Percentiles rank a stretch among this genome's conserved stretches.
Conservation (phyloP, 2,888 invertebrate species). For the Nowickia ferox region DNA sequence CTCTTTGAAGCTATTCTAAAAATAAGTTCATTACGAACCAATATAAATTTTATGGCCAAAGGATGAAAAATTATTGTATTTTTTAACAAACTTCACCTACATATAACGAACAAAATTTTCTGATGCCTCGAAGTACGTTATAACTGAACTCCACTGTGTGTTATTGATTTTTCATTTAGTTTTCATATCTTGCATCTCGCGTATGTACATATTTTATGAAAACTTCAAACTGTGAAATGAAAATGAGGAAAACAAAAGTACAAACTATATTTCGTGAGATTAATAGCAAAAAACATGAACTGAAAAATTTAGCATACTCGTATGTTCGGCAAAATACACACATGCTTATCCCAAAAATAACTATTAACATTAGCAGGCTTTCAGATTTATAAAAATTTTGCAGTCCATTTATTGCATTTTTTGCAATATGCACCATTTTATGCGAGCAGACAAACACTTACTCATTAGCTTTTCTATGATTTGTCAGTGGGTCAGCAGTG, state of each 20-base stretch:
- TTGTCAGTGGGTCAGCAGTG: slow-evolving; percentile 44
- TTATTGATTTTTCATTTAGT: neutral
- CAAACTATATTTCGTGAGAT: slow-evolving; percentile 66
- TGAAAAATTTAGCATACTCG: slow-evolving; percentile 19
- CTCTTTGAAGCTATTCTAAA: too few relatives aligned
- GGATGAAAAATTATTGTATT: too few relatives aligned
- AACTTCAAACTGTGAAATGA: slow-evolving; percentile 21
- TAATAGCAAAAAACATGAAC: slow-evolving; percentile 49
- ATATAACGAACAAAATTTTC: too few relatives aligned
- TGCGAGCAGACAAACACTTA: slow-evolving; percentile 14
- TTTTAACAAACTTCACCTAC: too few relatives aligned
- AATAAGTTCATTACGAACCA: too few relatives aligned
- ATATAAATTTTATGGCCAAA: too few relatives aligned
- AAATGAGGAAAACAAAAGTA: slow-evolving; percentile 42
- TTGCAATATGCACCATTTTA: slow-evolving; percentile 36
- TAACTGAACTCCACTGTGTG: too few relatives aligned
- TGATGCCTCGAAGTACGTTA: too few relatives aligned
- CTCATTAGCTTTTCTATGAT: slow-evolving; percentile 30
- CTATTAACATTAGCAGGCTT: neutral
- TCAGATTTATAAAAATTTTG: neutral
- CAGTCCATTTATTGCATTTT: slow-evolving; percentile 4
- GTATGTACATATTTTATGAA: slow-evolving; percentile 35
- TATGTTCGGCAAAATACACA: neutral
- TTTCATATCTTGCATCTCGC: slow-evolving; percentile 54
- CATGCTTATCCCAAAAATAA: slow-evolving; percentile 8